phyloP scores from a whole-genome alignment of 2,797 vertebrate species.

The Remorina albescens region DNA sequence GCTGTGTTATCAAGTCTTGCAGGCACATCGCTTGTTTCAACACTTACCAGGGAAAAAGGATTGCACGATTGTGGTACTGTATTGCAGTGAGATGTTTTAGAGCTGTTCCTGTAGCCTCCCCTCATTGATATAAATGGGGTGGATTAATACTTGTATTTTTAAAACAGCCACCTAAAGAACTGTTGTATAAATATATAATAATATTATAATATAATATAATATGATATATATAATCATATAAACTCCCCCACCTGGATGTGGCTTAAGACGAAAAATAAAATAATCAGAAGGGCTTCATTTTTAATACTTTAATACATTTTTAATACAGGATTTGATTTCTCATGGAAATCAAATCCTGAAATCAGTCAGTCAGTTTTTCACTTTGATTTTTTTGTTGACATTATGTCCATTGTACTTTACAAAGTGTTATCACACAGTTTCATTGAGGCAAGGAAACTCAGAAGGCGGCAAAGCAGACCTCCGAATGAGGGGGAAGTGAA shows the following conservation, averaged over 20 bases:
- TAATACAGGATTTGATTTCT: too few species aligned
- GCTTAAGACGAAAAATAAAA: slow-evolving; percentile 1
- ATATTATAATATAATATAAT: too few species aligned
- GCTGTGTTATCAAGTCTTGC: not conserved
- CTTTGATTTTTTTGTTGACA: slow-evolving; percentile 1
- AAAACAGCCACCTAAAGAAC: not conserved
- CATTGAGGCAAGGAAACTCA: slow-evolving; percentile 22
- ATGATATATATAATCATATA: not conserved
- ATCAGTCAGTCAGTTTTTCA: not conserved
- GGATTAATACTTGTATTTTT: not conserved
- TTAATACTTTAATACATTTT: not conserved
- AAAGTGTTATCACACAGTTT: slow-evolving; percentile 8
- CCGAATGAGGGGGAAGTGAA: slow-evolving; percentile 73
- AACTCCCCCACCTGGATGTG: not conserved
- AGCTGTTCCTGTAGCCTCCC: not conserved
- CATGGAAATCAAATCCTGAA: not conserved
- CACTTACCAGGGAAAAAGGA: not conserved
- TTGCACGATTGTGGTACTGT: not conserved
- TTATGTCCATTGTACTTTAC: slow-evolving; percentile 10
- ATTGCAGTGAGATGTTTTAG: not conserved
- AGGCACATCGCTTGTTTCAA: not conserved
- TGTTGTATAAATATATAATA: too few species aligned
- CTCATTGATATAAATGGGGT: not conserved
- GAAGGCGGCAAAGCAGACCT: slow-evolving; percentile 29
- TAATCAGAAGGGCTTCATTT: not conserved